phyloP scores from a whole-genome alignment of 2,888 invertebrate species.

The Tachystola acroxantha region DNA sequence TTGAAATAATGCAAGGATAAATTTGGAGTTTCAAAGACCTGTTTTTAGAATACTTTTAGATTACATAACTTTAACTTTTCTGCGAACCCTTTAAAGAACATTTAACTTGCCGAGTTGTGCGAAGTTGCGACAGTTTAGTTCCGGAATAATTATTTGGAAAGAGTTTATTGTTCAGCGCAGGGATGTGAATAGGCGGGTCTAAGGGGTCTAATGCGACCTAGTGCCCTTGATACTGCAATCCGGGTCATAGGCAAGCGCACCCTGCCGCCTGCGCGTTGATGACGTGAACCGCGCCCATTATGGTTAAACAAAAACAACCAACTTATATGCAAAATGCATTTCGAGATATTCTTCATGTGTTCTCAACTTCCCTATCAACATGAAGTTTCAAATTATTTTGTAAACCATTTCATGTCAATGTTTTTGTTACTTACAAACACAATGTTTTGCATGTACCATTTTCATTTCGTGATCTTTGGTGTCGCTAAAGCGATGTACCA shows the following conservation, averaged over 20 bases:
- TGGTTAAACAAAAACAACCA: conserved; percentile 4
- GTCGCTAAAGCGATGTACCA: no score
- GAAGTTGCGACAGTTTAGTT: not conserved
- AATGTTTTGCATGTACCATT: no score
- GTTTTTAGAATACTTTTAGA: no score
- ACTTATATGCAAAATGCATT: conserved; percentile 4
- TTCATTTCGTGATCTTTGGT: no score
- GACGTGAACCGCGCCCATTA: conserved; percentile 22
- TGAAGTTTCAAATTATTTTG: no score
- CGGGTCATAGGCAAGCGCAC: conserved; percentile 30
- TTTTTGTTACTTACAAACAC: no score
- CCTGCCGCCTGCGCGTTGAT: conserved; percentile 18
- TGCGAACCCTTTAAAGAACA: no score
- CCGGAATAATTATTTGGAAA: not conserved
- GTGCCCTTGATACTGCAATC: conserved; percentile 36
- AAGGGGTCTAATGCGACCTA: conserved; percentile 19
- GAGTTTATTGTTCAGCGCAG: not conserved
- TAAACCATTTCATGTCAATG: no score
- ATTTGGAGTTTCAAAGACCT: no score
- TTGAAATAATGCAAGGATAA: no score
- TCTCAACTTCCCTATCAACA: no score
- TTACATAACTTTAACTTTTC: no score
- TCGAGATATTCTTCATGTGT: not conserved
- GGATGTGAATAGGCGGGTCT: not conserved
- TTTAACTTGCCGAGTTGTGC: not conserved